phyloP scores from a whole-genome alignment of 1,140 invertebrate genomes.

The Cecropterus lyciades region DNA sequence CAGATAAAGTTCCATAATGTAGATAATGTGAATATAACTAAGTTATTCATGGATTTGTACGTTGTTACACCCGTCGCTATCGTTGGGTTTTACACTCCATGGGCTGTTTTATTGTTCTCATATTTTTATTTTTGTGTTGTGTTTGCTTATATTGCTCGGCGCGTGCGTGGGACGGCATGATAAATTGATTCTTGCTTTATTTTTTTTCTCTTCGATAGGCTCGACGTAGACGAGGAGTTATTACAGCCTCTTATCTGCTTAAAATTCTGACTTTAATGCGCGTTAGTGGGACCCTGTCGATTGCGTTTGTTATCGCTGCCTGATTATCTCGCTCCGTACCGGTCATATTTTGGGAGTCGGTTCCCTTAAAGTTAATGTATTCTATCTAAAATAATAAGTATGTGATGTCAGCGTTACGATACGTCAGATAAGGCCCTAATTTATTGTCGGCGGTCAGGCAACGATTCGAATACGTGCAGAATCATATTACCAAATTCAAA shows the following conservation, averaged over 20 bases:
- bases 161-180: constrained; percentile 78
- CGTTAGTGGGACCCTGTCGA: constrained; percentile 50
- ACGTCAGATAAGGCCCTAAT: constrained; percentile 9
- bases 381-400: constrained; percentile 7
- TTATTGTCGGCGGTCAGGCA: constrained; percentile 2
- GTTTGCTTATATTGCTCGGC: constrained; percentile 72
- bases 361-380: constrained; percentile 24
- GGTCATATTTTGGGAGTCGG: constrained; percentile 35
- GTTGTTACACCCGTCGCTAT: constrained; percentile 62
- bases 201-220: constrained; percentile 70
- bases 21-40: constrained; percentile 83
- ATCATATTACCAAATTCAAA: not conserved
- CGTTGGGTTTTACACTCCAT: constrained; percentile 81
- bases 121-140: constrained; percentile 65
- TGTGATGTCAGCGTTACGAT: constrained; percentile 6
- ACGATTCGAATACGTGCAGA: not conserved
- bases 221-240: constrained; percentile 72
- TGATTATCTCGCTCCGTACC: constrained; percentile 26
- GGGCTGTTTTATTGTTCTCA: constrained; percentile 65
- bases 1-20: constrained; percentile 80
- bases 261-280: constrained; percentile 60
- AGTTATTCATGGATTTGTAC: constrained; percentile 75
- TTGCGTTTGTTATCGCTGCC: constrained; percentile 48
- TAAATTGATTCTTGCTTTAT: constrained; percentile 76
- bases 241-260: constrained; percentile 59